Conservation (phyloP, 2,888 invertebrate genomes). For the Thyatira batis region DNA sequence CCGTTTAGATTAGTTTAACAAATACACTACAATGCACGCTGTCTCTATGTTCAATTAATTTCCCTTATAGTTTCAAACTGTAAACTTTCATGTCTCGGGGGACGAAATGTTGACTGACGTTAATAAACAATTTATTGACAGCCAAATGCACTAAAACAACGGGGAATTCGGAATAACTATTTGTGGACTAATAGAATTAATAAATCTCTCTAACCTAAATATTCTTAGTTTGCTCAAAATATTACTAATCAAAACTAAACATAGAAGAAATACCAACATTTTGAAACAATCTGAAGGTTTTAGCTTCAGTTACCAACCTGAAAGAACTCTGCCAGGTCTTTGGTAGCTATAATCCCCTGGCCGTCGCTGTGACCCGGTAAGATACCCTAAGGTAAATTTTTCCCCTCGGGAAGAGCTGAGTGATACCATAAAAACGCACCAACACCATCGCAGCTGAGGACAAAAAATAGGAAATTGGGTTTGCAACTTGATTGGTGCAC, state of each 20-base stretch:
- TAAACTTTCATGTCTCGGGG: conserved; percentile 11
- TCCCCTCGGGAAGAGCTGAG: conserved; percentile 59
- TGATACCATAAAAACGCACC: conserved; percentile 48
- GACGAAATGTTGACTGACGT: conserved; percentile 21
- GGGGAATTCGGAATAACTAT: conserved; percentile 1
- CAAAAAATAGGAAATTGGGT: conserved; percentile 19
- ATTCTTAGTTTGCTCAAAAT: too few relatives aligned
- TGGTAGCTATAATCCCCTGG: conserved; percentile 90
- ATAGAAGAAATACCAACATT: too few relatives aligned
- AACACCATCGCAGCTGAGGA: conserved; percentile 66
- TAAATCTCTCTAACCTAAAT: neutral
- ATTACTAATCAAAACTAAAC: too few relatives aligned
- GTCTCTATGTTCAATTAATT: neutral
- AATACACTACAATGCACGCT: neutral
- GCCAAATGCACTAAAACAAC: conserved; percentile 21
- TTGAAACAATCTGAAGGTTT: too few relatives aligned
- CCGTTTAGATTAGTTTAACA: neutral
- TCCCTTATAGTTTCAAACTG: neutral
- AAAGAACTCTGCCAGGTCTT: conserved; percentile 86
- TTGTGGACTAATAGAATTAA: neutral
- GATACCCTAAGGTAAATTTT: conserved; percentile 90
- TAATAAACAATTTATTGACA: conserved; percentile 49
- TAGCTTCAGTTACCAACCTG: conserved; percentile 65
- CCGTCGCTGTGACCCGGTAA: conserved; percentile 91
- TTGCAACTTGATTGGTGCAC: conserved; percentile 1